A percentile compares a stretch with the other conserved stretches of the same genome.
These are phyloP conservation scores for Thereva unica DNA, from an alignment of 2,888 invertebrate genomes.

Conservation along the genomic window DNA sequence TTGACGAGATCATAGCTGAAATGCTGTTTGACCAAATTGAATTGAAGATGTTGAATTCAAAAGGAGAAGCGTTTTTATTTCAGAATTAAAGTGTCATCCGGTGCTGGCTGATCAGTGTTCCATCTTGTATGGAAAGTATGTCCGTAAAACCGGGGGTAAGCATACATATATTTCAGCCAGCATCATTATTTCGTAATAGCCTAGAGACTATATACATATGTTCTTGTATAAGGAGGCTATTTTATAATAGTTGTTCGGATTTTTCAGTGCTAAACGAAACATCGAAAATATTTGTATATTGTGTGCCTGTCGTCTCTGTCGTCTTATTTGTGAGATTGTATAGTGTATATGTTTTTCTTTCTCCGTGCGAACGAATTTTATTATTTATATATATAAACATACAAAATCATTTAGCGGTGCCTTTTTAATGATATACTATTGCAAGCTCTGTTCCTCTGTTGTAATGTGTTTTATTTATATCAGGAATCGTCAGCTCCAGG, in stretches of 20 bases:
- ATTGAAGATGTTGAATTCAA: too few relatives aligned
- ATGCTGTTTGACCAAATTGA: too few relatives aligned
- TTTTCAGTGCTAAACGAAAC: neutral
- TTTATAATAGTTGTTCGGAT: slow-evolving; percentile 28
- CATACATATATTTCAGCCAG: slow-evolving; percentile 17
- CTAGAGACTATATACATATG: neutral
- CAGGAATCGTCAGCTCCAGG: slow-evolving; percentile 50
- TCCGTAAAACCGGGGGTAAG: slow-evolving; percentile 17
- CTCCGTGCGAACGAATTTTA: neutral
- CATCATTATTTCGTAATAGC: slow-evolving; percentile 22
- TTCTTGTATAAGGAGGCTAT: slow-evolving; percentile 33
- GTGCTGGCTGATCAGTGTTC: neutral
- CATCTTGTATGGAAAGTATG: slow-evolving; percentile 29
- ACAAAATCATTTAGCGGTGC: slow-evolving; percentile 19
- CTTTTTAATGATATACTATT: slow-evolving; percentile 32
- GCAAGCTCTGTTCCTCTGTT: slow-evolving; percentile 43
- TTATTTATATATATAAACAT: slow-evolving; percentile 29
- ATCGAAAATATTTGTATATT: slow-evolving; percentile 7
- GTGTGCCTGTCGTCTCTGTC: slow-evolving; percentile 26
- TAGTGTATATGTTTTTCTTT: too few relatives aligned
- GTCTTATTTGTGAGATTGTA: too few relatives aligned
- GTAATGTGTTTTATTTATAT: slow-evolving; percentile 49
- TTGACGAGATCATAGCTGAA: too few relatives aligned
- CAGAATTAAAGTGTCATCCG: too few relatives aligned
- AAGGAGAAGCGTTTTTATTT: too few relatives aligned